Evolutionary conservation across 2,113 vertebrate genomes (phyloP), one percentile per base, ranked within the genome.

Genomic region (Notechis scutatus): DNA sequence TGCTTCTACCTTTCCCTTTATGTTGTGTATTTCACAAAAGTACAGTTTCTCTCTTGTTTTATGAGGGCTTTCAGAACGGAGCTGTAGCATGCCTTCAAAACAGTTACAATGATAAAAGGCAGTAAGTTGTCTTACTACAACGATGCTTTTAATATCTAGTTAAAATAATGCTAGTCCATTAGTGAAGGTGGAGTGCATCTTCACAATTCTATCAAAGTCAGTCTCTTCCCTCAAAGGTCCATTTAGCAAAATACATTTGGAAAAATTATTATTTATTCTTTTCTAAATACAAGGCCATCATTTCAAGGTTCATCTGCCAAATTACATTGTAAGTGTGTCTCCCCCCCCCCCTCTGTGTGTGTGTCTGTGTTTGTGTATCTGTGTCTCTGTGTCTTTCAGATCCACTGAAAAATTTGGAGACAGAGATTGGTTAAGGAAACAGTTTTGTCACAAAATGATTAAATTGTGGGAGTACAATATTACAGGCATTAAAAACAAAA

Each of bases 131-230:
- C 93, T 92, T 95, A 93, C 39, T 91, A 91, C 18, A 93, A 21
- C 29, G 91, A 20, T 91, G 93, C 21, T 95, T 95, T 94, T 94
- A 95, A 94, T 94, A 89, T 94, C 89, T 96, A 89, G 24, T 92
- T 95, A 94, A 96, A 97, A 94, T 94, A 93, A 93, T 94, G 45
- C 56, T 86, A 93, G 69, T 87, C 18, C 5, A 92, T 95, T 96
- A 96, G 45, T 88, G 90, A 96, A 94, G 42, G 4, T 91, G 93
- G 18, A 95, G 18, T 91, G 5, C 87, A 85, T 93, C 50, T 96
- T 96, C 55, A 87, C 11, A 52, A 93, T 4, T 21, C 14, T 47
- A 56, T 88, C 91, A 95, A 96, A 95, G 56, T n/a, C 96, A 96
- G 81, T 90, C 29, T 92, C 55, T 88, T 57, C 61, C 81, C 50